Evolutionary conservation across 2,797 vertebrate species (phyloP), one percentile per base, ranked within the genome.

Genomic region (Hippoglossus hippoglossus): DNA sequence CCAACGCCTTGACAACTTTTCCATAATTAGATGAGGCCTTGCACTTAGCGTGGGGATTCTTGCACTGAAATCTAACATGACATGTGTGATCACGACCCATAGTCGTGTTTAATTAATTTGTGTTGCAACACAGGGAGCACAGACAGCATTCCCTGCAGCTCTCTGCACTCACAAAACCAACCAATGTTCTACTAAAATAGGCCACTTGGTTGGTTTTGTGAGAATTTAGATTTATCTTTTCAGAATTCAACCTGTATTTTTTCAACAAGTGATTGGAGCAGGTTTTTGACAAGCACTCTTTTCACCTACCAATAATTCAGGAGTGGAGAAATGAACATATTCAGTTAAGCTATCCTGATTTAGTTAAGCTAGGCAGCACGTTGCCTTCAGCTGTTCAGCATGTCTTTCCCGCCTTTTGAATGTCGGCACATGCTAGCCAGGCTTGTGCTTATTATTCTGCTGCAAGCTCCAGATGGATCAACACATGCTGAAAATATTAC

Each of bases 401-500:
- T 85, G 83, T 89, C 76, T 87, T 90, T 91, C 83, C 89, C 75
- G 89, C 88, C 88, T 80, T 86, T 80, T 79, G 78, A 87, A 88
- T 76, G 79, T 76, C 28, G 72, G 80, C 92, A 91, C 91, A 92
- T 93, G 91, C 91, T 88, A 58, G 69, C 80, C 63, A 74, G 77
- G 79, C 92, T 92, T 93, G 94, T 94, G 90, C 88, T 92, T 88
- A 91, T 92, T 89, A 91, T 92, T 92, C 88, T 80, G 83, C 84
- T 86, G 82, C 63, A 21, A 85, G 82, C 90, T 94, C 93, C 94
- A 95, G 94, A 95, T 95, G 94, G 94, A 94, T 92, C 87, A 92
- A 94, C 93, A 94, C 93, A 94, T 95, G 94, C 92, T 93, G 90
- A 87, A 93, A 94, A 91, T 91, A 92, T 90, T 88, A 92, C 86